phyloP scores from a whole-genome alignment of 2,888 invertebrate genomes.

The Shargacucullia verbasci region DNA sequence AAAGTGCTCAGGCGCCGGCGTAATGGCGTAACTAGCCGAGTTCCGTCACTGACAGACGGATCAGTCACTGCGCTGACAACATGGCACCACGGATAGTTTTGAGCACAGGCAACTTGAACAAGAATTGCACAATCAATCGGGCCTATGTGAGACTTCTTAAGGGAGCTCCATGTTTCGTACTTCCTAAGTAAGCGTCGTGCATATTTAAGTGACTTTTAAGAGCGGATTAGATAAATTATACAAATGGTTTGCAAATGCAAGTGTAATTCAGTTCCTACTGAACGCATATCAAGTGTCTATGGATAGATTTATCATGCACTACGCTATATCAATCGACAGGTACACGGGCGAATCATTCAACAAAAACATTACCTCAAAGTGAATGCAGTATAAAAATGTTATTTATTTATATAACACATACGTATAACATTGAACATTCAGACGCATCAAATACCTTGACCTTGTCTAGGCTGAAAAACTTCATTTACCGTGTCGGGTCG shows the following conservation, averaged over 20 bases:
- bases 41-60: constrained; percentile 56
- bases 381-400: constrained; percentile 16
- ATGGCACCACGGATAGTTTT: constrained; percentile 28
- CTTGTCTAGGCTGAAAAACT: constrained; percentile 73
- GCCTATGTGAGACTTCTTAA: constrained; percentile 63
- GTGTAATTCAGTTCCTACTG: constrained; percentile 37
- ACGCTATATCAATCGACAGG: constrained; percentile 17
- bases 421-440: constrained; percentile 41
- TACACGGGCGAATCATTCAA: constrained; percentile 35
- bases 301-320: constrained; percentile 34
- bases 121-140: constrained; percentile 66
- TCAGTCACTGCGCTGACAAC: constrained; percentile 57
- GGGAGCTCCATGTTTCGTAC: constrained; percentile 65
- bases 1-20: constrained; percentile 53
- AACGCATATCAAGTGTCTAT: constrained; percentile 28
- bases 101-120: constrained; percentile 33
- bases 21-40: constrained; percentile 59
- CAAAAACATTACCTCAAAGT: constrained; percentile 20
- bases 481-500: constrained; percentile 62
- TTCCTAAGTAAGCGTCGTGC: constrained; percentile 60
- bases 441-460: constrained; percentile 73
- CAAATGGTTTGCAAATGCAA: constrained; percentile 38
- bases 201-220: constrained; percentile 72
- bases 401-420: constrained; percentile 31
- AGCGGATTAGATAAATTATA: constrained; percentile 67